A percentile compares a stretch with the other conserved stretches of the same genome.
phyloP scores from a whole-genome alignment of 2,113 vertebrate genomes.

The Eubucco bourcierii region DNA sequence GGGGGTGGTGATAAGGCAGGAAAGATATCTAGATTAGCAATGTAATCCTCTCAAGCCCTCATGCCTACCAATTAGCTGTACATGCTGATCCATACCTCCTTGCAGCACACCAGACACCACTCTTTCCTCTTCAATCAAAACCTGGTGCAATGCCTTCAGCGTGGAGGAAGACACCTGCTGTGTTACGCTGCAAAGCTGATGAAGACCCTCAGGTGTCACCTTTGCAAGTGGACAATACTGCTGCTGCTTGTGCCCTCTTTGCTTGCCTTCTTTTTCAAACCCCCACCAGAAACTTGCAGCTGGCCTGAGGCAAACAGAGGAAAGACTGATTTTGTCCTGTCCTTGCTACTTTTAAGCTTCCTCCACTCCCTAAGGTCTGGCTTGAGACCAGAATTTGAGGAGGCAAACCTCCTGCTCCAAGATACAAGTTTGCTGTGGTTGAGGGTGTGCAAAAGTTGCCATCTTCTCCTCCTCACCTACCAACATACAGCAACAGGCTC shows the following conservation, averaged over 20 bases:
- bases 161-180: not conserved
- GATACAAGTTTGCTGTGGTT: not conserved
- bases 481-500: not conserved
- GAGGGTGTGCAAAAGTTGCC: not conserved
- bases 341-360: not conserved
- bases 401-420: not conserved
- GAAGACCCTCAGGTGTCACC: not conserved
- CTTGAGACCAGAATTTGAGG: not conserved
- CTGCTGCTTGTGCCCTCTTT: not conserved
- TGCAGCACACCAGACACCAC: not conserved
- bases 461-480: not conserved
- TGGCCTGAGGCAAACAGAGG: not conserved
- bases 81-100: constrained; percentile 6
- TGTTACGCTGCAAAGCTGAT: not conserved
- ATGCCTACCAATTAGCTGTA: constrained; percentile 30
- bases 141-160: accelerated
- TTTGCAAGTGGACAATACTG: not conserved
- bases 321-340: not conserved
- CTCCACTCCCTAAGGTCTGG: not conserved
- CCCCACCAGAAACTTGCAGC: not conserved
- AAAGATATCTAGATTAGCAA: not conserved
- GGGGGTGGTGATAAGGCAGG: not conserved
- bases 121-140: not conserved
- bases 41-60: constrained; percentile 18
- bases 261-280: not conserved